These are phyloP conservation scores for Micoletzkya japonica DNA, from an alignment of 2,888 invertebrate species.

Conservation along the genomic window DNA sequence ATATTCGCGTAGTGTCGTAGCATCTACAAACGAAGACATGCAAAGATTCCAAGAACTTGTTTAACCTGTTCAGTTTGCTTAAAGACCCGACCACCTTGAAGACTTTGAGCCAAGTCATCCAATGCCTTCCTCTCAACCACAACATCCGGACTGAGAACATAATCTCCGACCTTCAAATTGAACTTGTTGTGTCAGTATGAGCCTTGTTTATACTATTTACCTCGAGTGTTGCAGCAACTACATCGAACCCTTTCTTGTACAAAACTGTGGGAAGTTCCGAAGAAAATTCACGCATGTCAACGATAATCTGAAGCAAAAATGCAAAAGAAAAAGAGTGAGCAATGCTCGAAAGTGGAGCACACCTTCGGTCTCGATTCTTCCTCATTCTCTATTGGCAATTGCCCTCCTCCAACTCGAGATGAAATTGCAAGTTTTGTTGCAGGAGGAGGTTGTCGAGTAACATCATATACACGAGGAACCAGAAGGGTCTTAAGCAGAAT, in stretches of 20 bases:
- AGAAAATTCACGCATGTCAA: constrained; percentile 96
- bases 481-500: constrained; percentile 47
- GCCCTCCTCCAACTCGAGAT: constrained; percentile 35
- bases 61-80: constrained; percentile 78
- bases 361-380: constrained; percentile 38
- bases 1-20: constrained; percentile 52
- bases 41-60: neutral
- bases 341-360: too few species aligned
- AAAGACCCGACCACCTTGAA: constrained; percentile 90
- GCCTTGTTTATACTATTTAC: too few species aligned
- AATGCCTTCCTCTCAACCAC: constrained; percentile 89
- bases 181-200: too few species aligned
- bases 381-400: constrained; percentile 28
- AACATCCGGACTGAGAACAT: constrained; percentile 91
- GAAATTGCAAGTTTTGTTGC: constrained; percentile 33
- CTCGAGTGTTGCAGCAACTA: constrained; percentile 69
- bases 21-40: constrained; percentile 47
- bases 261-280: constrained; percentile 91
- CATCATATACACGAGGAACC: constrained; percentile 56
- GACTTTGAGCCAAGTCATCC: constrained; percentile 90
- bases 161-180: constrained; percentile 78
- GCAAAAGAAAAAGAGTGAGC: too few species aligned
- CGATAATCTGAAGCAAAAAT: constrained; percentile 74
- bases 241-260: constrained; percentile 87
- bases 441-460: constrained; percentile 52